Evolutionary conservation across 2,888 invertebrate genomes (phyloP).

Genomic region (Tetragonisca angustula): DNA sequence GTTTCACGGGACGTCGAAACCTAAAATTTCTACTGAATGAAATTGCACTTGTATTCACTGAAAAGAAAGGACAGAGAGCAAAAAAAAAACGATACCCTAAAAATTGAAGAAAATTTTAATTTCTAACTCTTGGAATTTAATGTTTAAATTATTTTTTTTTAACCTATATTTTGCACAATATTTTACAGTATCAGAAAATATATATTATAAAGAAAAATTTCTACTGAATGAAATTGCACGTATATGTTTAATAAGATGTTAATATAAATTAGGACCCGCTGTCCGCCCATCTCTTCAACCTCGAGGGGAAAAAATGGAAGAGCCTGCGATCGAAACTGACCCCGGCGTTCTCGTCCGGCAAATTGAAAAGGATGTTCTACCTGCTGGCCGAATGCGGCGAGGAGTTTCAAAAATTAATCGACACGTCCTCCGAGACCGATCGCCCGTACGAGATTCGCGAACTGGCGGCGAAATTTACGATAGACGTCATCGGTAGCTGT

Average conservation of each 20-base stretch:
- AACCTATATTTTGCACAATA: too few relatives aligned
- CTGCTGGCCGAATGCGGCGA: slow-evolving; percentile 82
- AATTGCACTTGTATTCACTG: too few relatives aligned
- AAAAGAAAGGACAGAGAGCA: too few relatives aligned
- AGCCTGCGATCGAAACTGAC: slow-evolving; percentile 84
- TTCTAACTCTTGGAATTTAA: too few relatives aligned
- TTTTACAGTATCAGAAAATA: too few relatives aligned
- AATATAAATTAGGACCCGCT: slow-evolving; percentile 76
- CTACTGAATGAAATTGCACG: too few relatives aligned
- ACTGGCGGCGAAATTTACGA: slow-evolving; percentile 84
- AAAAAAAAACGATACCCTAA: background rate
- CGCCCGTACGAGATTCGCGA: slow-evolving; percentile 81
- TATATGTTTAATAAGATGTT: too few relatives aligned
- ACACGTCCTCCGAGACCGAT: slow-evolving; percentile 38
- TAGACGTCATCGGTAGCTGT: slow-evolving; percentile 85
- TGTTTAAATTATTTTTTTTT: too few relatives aligned
- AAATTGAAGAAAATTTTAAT: too few relatives aligned
- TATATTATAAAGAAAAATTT: too few relatives aligned
- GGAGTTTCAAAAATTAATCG: slow-evolving; percentile 78
- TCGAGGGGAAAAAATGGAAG: slow-evolving; percentile 84
- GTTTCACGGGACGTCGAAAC: too few relatives aligned
- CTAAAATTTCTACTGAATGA: too few relatives aligned
- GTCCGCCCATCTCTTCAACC: slow-evolving; percentile 82
- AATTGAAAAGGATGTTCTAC: slow-evolving; percentile 84
- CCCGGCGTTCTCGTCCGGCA: slow-evolving; percentile 85